These are phyloP conservation scores for Cathartes aura DNA, from an alignment of 2,113 vertebrate species.

Conservation along the genomic window DNA sequence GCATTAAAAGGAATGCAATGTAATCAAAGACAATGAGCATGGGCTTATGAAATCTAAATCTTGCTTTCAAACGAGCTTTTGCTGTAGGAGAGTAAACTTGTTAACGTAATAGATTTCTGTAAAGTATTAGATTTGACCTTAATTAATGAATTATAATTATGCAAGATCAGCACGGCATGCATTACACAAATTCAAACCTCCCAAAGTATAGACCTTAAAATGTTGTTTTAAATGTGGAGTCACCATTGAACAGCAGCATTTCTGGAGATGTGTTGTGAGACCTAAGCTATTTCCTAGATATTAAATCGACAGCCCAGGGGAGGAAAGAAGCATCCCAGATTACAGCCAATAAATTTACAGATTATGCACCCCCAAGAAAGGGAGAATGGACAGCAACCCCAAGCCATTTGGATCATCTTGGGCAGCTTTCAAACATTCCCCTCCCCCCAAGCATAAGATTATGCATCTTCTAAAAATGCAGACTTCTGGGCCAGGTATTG, in stretches of 20 bases:
- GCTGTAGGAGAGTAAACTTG: background rate
- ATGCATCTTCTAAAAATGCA: background rate
- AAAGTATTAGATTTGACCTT: conserved; percentile 4
- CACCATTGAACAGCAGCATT: background rate
- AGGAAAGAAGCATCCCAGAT: background rate
- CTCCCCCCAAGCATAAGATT: background rate
- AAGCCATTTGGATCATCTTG: background rate
- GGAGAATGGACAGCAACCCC: background rate
- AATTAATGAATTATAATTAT: conserved; percentile 23
- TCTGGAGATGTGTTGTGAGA: background rate
- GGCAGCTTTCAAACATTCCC: background rate
- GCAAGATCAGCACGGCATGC: background rate
- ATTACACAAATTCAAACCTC: background rate
- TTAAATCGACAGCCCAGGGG: background rate
- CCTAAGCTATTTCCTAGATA: background rate
- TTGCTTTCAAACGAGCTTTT: conserved; percentile 29
- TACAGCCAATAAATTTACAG: background rate
- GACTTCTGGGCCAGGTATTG: background rate
- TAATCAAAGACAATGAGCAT: background rate
- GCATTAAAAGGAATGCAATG: background rate
- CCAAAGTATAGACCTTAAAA: background rate
- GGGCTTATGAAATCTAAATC: background rate
- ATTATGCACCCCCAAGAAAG: background rate
- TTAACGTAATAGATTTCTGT: background rate
- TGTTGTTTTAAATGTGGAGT: background rate